phyloP scores from a whole-genome alignment of 1,140 invertebrate genomes.

The Drosophila ananassae region DNA sequence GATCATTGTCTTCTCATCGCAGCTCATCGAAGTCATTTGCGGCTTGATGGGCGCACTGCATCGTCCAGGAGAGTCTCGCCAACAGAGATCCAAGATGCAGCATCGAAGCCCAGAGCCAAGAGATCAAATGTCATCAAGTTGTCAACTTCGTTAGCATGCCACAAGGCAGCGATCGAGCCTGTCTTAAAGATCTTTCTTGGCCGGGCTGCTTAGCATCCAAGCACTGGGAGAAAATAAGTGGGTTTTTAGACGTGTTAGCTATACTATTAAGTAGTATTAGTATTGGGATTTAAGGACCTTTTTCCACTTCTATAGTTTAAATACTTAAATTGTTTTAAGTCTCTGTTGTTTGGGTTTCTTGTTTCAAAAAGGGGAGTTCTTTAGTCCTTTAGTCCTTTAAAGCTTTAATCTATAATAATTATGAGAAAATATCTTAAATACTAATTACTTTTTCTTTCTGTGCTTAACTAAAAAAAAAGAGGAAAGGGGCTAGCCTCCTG shows the following conservation, averaged over 20 bases:
- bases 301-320: not conserved
- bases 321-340: too few species aligned
- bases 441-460: conserved; percentile 1
- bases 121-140: conserved; percentile 83
- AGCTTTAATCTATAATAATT: too few species aligned
- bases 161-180: conserved; percentile 50
- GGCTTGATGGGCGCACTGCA: conserved; percentile 51
- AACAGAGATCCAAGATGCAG: conserved; percentile 26
- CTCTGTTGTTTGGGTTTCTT: too few species aligned
- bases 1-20: conserved; percentile 61
- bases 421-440: too few species aligned
- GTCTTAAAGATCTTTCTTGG: conserved; percentile 59
- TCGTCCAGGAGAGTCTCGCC: conserved; percentile 6
- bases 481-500: conserved; percentile 43
- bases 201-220: conserved; percentile 1
- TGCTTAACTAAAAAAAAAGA: conserved; percentile 3
- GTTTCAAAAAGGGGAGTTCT: too few species aligned
- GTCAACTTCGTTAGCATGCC: conserved; percentile 81
- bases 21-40: conserved; percentile 75
- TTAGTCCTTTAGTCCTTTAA: too few species aligned
- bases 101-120: conserved; percentile 45
- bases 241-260: too few species aligned
- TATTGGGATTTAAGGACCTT: not conserved
- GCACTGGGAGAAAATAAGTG: conserved; percentile 1
- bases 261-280: too few species aligned